Conservation (phyloP, 2,888 invertebrate species). For the Philereme transversata region DNA sequence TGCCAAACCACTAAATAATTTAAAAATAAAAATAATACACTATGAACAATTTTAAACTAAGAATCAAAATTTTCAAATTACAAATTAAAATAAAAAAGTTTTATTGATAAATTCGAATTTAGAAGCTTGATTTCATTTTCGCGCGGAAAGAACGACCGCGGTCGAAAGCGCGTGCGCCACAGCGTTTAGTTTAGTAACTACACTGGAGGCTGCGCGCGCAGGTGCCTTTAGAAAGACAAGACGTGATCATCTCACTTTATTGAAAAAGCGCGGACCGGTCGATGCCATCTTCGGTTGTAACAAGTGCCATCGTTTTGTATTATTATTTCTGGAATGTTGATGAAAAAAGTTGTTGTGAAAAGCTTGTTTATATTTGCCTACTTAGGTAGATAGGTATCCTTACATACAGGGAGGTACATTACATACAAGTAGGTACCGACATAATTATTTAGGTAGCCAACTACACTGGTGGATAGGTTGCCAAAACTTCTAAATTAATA, state of each 20-base stretch:
- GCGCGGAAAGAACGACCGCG: slow-evolving; percentile 58
- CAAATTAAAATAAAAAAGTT: slow-evolving; percentile 9
- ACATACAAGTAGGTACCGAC: too few relatives aligned
- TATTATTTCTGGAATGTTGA: slow-evolving; percentile 11
- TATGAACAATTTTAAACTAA: too few relatives aligned
- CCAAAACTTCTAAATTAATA: too few relatives aligned
- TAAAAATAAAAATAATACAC: slow-evolving; percentile 2
- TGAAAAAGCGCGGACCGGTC: slow-evolving; percentile 55
- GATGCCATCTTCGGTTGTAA: slow-evolving; percentile 48
- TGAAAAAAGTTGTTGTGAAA: not conserved
- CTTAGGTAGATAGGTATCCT: not conserved
- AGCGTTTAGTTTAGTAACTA: slow-evolving; percentile 65
- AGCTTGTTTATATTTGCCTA: not conserved
- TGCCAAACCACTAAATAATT: slow-evolving; percentile 28
- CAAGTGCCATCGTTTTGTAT: slow-evolving; percentile 33
- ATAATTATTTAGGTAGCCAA: too few relatives aligned
- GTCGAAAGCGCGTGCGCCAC: slow-evolving; percentile 65
- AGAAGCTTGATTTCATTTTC: slow-evolving; percentile 70
- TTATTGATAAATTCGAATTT: slow-evolving; percentile 37
- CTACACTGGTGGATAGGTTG: too few relatives aligned
- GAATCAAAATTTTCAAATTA: not conserved
- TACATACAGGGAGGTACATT: too few relatives aligned
- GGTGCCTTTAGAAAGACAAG: slow-evolving; percentile 60
- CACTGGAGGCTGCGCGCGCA: slow-evolving; percentile 63
- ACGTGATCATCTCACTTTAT: slow-evolving; percentile 33